Conservation (phyloP, 2,888 invertebrate species). For the Limnephilus marmoratus region DNA sequence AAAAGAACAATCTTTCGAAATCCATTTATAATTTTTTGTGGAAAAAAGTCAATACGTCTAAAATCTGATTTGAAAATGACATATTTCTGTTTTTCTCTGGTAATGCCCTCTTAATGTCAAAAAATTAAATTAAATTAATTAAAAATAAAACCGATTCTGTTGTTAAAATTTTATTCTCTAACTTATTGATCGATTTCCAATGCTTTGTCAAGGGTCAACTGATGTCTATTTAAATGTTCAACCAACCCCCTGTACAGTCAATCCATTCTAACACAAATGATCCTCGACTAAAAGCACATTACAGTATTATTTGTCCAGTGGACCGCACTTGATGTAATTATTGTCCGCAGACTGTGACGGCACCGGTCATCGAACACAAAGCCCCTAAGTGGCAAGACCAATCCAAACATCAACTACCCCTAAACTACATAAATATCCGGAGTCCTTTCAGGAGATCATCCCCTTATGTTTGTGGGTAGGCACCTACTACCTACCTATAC, state of each 20-base stretch:
- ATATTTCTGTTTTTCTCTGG: no score
- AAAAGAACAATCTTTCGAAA: no score
- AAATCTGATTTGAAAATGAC: no score
- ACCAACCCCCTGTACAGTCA: not conserved
- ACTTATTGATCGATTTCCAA: not conserved
- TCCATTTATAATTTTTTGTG: no score
- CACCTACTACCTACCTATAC: not conserved
- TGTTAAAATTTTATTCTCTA: not conserved
- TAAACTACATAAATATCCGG: conserved; percentile 28
- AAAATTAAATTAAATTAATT: no score
- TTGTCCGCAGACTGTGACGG: conserved; percentile 52
- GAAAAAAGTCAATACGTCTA: no score
- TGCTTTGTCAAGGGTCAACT: not conserved
- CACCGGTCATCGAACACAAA: conserved; percentile 53
- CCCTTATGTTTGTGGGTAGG: conserved; percentile 9
- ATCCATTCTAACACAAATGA: conserved; percentile 1
- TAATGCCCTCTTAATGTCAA: no score
- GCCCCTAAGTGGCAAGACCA: conserved; percentile 50
- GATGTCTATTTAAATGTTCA: not conserved
- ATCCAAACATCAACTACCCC: conserved; percentile 37
- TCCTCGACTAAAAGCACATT: conserved; percentile 7
- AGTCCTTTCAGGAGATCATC: conserved; percentile 26
- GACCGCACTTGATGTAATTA: conserved; percentile 55
- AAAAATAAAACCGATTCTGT: not conserved
- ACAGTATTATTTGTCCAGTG: conserved; percentile 9